Conservation (phyloP, 1,140 invertebrate genomes). For the Megalonaias nervosa region DNA sequence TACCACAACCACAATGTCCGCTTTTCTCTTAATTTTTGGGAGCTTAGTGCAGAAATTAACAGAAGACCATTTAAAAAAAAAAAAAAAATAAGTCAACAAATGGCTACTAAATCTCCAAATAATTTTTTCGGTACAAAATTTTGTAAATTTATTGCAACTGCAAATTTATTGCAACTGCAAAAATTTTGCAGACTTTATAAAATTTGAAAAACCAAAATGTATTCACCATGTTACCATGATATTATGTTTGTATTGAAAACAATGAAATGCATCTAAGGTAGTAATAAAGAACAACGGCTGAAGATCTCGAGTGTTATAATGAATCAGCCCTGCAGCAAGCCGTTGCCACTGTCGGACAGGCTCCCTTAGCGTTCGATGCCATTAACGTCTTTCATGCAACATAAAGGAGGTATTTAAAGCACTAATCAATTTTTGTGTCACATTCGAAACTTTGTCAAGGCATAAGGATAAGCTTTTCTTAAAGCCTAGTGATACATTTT, state of each 20-base stretch:
- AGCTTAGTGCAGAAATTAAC: too few relatives aligned
- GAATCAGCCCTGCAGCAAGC: conserved; percentile 81
- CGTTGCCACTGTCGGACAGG: conserved; percentile 88
- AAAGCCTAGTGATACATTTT: conserved; percentile 17
- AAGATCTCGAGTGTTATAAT: conserved; percentile 76
- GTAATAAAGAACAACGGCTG: conserved; percentile 77
- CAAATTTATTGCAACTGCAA: too few relatives aligned
- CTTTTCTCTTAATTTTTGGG: too few relatives aligned
- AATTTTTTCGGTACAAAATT: too few relatives aligned
- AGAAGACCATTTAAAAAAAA: too few relatives aligned
- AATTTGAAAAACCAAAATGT: background rate
- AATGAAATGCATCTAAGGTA: conserved; percentile 48
- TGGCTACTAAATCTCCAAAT: background rate
- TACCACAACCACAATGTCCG: too few relatives aligned
- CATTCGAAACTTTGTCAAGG: too few relatives aligned
- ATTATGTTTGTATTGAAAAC: background rate
- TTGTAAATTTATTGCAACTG: too few relatives aligned
- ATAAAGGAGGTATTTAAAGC: background rate
- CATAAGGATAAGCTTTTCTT: background rate
- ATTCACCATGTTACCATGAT: background rate
- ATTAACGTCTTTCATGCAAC: conserved; percentile 82
- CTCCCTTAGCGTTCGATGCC: conserved; percentile 90
- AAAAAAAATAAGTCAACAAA: background rate
- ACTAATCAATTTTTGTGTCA: too few relatives aligned
- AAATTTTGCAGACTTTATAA: background rate